Conservation (phyloP, 2,113 vertebrate genomes). For the Calonectris borealis region DNA sequence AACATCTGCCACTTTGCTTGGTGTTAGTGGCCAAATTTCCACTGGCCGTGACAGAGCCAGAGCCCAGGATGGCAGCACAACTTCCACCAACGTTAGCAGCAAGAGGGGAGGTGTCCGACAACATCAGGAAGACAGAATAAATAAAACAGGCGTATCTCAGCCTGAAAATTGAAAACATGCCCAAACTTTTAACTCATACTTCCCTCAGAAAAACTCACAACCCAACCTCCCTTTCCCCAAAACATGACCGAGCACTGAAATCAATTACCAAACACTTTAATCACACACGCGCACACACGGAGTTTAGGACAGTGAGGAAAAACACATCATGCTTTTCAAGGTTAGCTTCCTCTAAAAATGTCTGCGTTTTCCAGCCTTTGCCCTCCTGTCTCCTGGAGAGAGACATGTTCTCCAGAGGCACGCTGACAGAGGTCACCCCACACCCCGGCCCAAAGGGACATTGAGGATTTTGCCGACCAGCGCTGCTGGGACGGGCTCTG, state of each 20-base stretch:
- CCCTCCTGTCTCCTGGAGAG: background rate
- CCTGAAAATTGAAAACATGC: background rate
- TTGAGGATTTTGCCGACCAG: background rate
- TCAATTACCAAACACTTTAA: background rate
- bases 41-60: background rate
- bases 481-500: background rate
- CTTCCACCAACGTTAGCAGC: background rate
- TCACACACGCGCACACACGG: background rate
- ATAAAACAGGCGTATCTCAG: background rate
- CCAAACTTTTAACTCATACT: background rate
- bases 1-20: no score
- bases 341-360: background rate
- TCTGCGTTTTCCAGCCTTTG: background rate
- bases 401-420: background rate
- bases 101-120: background rate
- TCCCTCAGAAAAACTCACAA: background rate
- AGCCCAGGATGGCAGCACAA: background rate
- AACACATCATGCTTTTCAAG: background rate
- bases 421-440: background rate
- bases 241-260: background rate
- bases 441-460: no score
- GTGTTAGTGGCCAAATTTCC: background rate
- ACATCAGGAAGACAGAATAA: background rate
- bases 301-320: background rate
- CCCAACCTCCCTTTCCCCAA: background rate